Evolutionary conservation across 2,797 vertebrate genomes (phyloP).

Genomic region (Sebastes matsubarae): DNA sequence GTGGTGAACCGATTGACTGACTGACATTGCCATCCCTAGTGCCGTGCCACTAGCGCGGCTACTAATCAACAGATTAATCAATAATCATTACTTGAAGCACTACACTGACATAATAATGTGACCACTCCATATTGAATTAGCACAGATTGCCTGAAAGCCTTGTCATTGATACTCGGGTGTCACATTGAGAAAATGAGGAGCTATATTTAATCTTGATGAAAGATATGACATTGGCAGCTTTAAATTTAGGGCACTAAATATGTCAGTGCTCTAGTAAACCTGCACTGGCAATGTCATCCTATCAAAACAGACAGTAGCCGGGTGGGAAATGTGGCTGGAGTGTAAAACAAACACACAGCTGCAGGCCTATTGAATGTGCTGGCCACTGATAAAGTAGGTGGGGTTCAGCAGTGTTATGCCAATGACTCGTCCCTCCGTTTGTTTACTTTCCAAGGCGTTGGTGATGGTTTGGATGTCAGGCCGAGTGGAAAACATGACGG

Average conservation of each 20-base stretch:
- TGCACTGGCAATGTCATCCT: slow-evolving; percentile 3
- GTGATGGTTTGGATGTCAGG: slow-evolving; percentile 29
- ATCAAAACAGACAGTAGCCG: slow-evolving; percentile 23
- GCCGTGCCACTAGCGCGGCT: background rate
- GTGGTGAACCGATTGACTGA: background rate
- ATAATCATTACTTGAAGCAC: background rate
- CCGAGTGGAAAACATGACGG: slow-evolving; percentile 69
- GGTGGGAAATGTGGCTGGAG: slow-evolving; percentile 38
- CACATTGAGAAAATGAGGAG: background rate
- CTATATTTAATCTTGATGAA: background rate
- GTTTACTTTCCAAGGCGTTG: slow-evolving; percentile 62
- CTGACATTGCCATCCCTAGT: background rate
- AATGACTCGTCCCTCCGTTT: slow-evolving; percentile 22
- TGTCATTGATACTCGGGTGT: background rate
- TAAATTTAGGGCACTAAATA: background rate
- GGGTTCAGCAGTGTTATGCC: slow-evolving; percentile 30
- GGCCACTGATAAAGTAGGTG: slow-evolving; percentile 64
- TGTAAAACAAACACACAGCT: slow-evolving; percentile 60
- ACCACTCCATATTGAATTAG: background rate
- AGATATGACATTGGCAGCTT: background rate
- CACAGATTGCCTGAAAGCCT: background rate
- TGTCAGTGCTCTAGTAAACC: background rate
- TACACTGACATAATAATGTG: background rate
- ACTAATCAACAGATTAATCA: background rate
- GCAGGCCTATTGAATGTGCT: slow-evolving; percentile 22